phyloP scores from a whole-genome alignment of 2,797 vertebrate genomes.

The Tragopan temminckii region DNA sequence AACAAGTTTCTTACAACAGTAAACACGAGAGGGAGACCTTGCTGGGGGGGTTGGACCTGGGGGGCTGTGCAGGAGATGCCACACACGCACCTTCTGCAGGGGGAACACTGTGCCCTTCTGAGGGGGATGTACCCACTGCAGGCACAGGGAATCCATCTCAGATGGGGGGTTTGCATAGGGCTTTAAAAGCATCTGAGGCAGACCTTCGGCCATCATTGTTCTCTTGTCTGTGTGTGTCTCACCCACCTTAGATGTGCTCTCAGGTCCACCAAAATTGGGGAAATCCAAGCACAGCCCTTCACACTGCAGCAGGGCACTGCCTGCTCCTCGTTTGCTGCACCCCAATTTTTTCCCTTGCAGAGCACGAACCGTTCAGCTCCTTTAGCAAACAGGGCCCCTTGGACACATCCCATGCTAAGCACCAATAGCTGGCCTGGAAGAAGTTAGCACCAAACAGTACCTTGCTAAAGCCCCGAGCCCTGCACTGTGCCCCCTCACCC shows the following conservation, averaged over 20 bases:
- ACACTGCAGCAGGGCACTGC: neutral
- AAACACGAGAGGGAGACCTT: slow-evolving; percentile 52
- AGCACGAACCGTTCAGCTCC: neutral
- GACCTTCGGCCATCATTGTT: fast-evolving
- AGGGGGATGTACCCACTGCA: neutral
- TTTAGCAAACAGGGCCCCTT: neutral
- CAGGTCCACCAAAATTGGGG: neutral
- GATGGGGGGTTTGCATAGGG: neutral
- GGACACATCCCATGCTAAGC: neutral
- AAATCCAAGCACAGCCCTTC: fast-evolving
- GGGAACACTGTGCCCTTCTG: neutral
- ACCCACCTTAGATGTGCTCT: fast-evolving
- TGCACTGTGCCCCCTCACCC: fast-evolving
- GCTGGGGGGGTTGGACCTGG: neutral
- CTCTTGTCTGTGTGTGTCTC: neutral
- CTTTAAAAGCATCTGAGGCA: neutral
- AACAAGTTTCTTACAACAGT: slow-evolving; percentile 65
- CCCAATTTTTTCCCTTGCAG: neutral
- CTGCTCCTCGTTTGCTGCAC: neutral
- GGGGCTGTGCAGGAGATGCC: neutral
- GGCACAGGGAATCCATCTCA: neutral
- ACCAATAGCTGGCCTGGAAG: neutral
- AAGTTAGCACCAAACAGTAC: slow-evolving; percentile 48
- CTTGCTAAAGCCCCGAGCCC: neutral
- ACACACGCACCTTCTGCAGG: too few relatives aligned